A percentile compares a stretch with the other conserved stretches of the same genome.
Conservation (phyloP, 2,888 invertebrate species). For the Dysmachus trigonus region DNA sequence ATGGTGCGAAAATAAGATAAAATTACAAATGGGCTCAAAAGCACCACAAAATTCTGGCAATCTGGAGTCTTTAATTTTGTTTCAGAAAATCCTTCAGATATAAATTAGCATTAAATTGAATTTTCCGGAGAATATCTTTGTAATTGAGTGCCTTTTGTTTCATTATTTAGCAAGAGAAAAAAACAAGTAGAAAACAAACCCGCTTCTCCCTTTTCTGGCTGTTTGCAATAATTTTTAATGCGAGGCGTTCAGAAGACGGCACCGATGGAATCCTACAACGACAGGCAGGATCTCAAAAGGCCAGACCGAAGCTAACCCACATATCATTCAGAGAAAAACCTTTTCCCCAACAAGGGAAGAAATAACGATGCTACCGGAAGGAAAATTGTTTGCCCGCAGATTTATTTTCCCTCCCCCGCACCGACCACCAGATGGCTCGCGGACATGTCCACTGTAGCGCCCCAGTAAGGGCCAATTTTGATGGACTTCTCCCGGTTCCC, state of each 20-base stretch:
- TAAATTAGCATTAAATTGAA: background rate
- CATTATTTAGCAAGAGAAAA: background rate
- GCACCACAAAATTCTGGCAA: background rate
- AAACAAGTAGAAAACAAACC: background rate
- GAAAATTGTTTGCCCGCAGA: slow-evolving; percentile 4
- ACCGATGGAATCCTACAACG: background rate
- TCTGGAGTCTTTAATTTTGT: background rate
- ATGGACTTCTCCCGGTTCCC: background rate
- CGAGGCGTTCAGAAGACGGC: background rate
- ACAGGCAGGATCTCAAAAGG: background rate
- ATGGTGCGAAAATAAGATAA: background rate
- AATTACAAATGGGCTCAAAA: background rate
- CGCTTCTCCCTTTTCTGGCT: background rate
- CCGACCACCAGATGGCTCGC: background rate
- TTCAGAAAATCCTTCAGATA: background rate
- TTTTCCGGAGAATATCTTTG: background rate
- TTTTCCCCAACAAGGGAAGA: background rate
- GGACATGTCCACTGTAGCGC: background rate
- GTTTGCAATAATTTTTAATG: background rate
- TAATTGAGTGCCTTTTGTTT: background rate
- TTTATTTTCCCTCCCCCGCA: background rate
- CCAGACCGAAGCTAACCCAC: background rate
- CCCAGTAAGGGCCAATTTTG: background rate
- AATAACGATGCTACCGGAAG: slow-evolving; percentile 12
- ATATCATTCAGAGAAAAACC: background rate